Conservation (phyloP, 2,888 invertebrate genomes). For the Stenodera caucasica region DNA sequence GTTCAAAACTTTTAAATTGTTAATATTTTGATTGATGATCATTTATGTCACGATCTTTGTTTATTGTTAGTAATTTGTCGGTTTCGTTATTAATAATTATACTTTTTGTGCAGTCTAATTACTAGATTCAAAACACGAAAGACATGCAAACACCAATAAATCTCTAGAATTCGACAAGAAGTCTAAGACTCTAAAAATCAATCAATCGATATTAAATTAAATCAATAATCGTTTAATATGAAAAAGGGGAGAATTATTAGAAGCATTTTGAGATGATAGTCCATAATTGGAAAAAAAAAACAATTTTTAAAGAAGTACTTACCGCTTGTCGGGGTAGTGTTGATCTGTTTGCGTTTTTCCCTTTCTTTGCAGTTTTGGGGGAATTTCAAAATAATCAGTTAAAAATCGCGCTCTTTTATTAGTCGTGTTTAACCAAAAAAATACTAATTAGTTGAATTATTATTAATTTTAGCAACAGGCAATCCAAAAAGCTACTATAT, state of each 20-base stretch:
- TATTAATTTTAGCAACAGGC: slow-evolving; percentile 5
- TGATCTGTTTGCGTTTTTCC: slow-evolving; percentile 9
- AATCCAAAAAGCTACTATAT: background rate
- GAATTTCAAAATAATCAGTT: slow-evolving; percentile 9
- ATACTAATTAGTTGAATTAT: background rate
- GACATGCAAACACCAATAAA: slow-evolving; percentile 27
- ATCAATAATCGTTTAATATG: too few species aligned
- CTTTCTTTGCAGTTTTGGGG: slow-evolving; percentile 10
- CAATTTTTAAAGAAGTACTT: background rate
- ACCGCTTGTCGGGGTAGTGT: slow-evolving; percentile 11
- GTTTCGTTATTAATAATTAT: slow-evolving; percentile 19
- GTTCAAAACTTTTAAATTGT: background rate
- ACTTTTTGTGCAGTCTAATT: slow-evolving; percentile 41
- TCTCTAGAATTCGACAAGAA: too few species aligned
- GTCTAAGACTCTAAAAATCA: background rate
- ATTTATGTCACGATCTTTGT: background rate
- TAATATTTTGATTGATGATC: background rate
- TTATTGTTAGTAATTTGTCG: slow-evolving; percentile 2
- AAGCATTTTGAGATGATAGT: too few species aligned
- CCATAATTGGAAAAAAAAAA: slow-evolving; percentile 8
- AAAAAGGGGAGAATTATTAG: background rate
- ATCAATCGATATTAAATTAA: too few species aligned
- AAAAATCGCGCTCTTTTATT: slow-evolving; percentile 10
- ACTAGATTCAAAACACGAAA: slow-evolving; percentile 17
- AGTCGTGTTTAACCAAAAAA: background rate